These are phyloP conservation scores for Sturnira hondurensis DNA, from an alignment of 2,113 vertebrate species.

Conservation along the genomic window DNA sequence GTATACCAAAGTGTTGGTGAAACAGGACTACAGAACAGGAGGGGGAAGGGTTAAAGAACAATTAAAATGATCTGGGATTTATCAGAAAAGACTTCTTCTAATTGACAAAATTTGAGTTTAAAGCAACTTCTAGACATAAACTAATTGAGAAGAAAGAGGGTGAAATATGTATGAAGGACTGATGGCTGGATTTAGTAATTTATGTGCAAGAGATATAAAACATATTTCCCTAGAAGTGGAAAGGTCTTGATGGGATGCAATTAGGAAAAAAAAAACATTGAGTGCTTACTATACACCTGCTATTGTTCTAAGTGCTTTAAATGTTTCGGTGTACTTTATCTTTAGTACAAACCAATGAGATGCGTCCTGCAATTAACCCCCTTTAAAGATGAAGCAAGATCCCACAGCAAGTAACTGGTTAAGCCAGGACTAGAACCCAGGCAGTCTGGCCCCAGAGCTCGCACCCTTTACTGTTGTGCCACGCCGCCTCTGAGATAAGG, in stretches of 20 bases:
- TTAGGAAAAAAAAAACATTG: not conserved
- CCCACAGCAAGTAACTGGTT: not conserved
- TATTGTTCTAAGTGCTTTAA: not conserved
- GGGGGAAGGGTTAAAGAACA: not conserved
- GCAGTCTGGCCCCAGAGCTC: not conserved
- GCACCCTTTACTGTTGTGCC: accelerated
- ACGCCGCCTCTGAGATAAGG: not conserved
- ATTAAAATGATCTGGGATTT: not conserved
- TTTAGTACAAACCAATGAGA: not conserved
- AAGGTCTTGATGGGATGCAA: not conserved
- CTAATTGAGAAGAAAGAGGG: not conserved
- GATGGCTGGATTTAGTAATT: not conserved
- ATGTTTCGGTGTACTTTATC: not conserved
- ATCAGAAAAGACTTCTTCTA: not conserved
- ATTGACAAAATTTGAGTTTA: not conserved
- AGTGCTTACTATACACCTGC: not conserved
- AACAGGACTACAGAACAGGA: not conserved
- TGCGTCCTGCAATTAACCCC: not conserved
- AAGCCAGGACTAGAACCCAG: not conserved
- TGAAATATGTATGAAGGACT: not conserved
- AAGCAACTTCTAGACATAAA: not conserved
- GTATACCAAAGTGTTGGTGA: not conserved
- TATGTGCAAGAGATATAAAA: not conserved
- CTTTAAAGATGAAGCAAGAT: not conserved
- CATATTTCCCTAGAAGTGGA: not conserved